These are phyloP conservation scores for Sebastes cheni DNA, from an alignment of 2,797 vertebrate species.

Conservation along the genomic window DNA sequence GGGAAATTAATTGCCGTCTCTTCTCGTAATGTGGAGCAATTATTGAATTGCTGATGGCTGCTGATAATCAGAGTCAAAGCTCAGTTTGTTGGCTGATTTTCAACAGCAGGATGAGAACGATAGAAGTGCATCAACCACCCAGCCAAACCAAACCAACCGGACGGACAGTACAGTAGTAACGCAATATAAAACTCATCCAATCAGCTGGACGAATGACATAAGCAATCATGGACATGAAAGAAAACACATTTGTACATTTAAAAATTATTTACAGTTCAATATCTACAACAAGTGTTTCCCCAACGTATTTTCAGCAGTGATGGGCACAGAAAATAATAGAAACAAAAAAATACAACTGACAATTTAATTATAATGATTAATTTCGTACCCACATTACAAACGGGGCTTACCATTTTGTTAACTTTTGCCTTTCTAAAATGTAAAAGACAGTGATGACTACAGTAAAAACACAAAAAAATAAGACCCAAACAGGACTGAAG, in stretches of 20 bases:
- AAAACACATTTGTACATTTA: conserved; percentile 68
- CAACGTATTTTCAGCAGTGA: conserved; percentile 33
- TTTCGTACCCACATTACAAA: conserved; percentile 17
- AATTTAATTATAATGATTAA: neutral
- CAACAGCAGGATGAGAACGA: conserved; percentile 19
- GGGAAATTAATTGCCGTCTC: conserved; percentile 4
- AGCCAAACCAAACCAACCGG: conserved; percentile 33
- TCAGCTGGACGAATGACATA: conserved; percentile 58
- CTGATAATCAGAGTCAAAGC: conserved; percentile 36
- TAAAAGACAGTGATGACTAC: conserved; percentile 20
- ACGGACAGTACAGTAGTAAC: conserved; percentile 53
- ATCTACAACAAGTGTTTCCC: conserved; percentile 66
- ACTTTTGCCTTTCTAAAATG: neutral
- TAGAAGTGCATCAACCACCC: conserved; percentile 31
- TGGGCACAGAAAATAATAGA: neutral
- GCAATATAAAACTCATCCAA: conserved; percentile 50
- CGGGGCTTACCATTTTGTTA: too few species aligned
- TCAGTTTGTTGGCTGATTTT: conserved; percentile 52
- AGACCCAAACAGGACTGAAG: conserved; percentile 11
- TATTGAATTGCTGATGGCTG: conserved; percentile 8
- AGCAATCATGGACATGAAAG: conserved; percentile 42
- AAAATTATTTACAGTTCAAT: conserved; percentile 74
- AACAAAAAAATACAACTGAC: neutral
- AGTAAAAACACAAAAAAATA: conserved; percentile 29
- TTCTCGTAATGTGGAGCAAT: neutral